Conservation (phyloP, 2,888 invertebrate species). For the Xylota segnis region DNA sequence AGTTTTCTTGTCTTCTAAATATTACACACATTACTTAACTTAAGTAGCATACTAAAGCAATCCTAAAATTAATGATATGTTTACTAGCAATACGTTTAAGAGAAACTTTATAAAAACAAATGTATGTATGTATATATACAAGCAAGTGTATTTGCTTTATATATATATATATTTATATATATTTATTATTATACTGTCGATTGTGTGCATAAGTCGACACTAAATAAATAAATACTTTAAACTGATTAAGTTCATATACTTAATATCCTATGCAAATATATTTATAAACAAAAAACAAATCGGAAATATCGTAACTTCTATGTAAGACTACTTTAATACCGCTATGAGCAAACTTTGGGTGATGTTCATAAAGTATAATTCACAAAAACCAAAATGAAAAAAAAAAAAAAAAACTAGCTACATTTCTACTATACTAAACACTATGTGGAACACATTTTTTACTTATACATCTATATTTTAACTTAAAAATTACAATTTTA, state of each 20-base stretch:
- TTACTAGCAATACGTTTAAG: constrained; percentile 71
- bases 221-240: constrained; percentile 63
- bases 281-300: constrained; percentile 59
- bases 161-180: constrained; percentile 66
- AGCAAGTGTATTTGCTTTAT: constrained; percentile 58
- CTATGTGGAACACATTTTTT: constrained; percentile 77
- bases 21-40: constrained; percentile 66
- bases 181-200: constrained; percentile 58
- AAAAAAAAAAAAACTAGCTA: constrained; percentile 77
- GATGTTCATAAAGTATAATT: constrained; percentile 76
- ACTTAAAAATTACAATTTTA: constrained; percentile 76
- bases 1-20: constrained; percentile 73
- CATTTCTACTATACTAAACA: constrained; percentile 80
- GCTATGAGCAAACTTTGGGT: constrained; percentile 76
- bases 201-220: constrained; percentile 54
- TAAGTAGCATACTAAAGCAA: constrained; percentile 76
- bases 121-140: constrained; percentile 45
- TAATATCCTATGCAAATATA: constrained; percentile 75
- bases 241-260: constrained; percentile 71
- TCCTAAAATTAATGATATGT: constrained; percentile 74
- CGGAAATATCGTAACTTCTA: constrained; percentile 72
- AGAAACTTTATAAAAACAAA: constrained; percentile 38
- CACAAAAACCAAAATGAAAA: constrained; percentile 52
- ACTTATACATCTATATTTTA: constrained; percentile 77
- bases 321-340: constrained; percentile 76